Evolutionary conservation across 2,888 invertebrate species (phyloP).

Genomic region (Strigamia transsilvanica): DNA sequence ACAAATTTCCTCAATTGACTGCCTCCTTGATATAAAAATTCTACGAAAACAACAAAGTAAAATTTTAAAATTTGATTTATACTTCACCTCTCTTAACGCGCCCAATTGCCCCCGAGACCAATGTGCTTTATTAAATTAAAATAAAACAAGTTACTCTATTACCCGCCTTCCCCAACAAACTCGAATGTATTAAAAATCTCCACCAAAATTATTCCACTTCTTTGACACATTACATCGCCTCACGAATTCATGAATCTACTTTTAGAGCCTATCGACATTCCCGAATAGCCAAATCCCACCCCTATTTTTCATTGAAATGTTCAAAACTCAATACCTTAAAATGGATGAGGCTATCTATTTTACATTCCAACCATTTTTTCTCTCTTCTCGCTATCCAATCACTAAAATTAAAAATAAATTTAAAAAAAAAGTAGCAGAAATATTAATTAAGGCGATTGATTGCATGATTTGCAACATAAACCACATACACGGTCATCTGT

Average conservation of each 20-base stretch:
- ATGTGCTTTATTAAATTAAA: slow-evolving; percentile 40
- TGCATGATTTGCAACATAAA: background rate
- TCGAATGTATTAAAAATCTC: background rate
- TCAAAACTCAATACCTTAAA: background rate
- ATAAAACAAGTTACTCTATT: slow-evolving; percentile 40
- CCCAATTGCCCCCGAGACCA: slow-evolving; percentile 12
- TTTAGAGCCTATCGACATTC: slow-evolving; percentile 35
- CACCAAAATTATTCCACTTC: slow-evolving; percentile 6
- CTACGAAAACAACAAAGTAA: background rate
- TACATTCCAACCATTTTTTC: background rate
- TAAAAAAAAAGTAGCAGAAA: background rate
- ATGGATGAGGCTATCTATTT: slow-evolving; percentile 12
- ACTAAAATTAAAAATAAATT: background rate
- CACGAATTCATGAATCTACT: slow-evolving; percentile 33
- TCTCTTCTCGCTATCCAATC: background rate
- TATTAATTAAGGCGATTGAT: background rate
- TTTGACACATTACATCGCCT: slow-evolving; percentile 39
- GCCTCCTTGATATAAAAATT: background rate
- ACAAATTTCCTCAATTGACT: background rate
- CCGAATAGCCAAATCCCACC: slow-evolving; percentile 23
- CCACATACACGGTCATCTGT: slow-evolving; percentile 40
- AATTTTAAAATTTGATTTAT: slow-evolving; percentile 49
- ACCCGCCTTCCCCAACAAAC: background rate
- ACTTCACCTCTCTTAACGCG: background rate
- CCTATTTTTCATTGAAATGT: slow-evolving; percentile 10